Base-by-base conservation (phyloP, 2,113 vertebrate genomes). In the Epinephelus cyanopodus region DNA sequence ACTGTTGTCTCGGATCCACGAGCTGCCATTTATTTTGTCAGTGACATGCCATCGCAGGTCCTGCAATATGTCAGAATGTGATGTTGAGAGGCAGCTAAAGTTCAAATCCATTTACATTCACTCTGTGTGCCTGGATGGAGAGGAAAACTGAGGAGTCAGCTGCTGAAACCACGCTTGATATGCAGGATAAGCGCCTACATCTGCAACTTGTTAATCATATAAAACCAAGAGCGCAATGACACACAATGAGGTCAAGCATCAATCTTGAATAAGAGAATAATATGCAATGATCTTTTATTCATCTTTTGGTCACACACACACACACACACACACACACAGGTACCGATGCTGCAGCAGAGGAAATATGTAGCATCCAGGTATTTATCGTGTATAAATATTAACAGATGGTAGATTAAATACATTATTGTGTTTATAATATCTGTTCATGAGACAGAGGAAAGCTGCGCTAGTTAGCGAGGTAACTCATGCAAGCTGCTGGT, bases 101-200 rank as follows among this genome's bases (percentile, higher is more conserved):
- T 86, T 89, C 81, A 88, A 48, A 83, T 60, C 74, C 74, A 93
- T 94, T 94, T 90, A 90, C 68, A 94, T 94, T 94, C 92, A 88
- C 76, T 53, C 3, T 17, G 66, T 84, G 91, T 80, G 81, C 57
- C 63, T 45, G 84, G 39, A 71, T 52, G 65, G 74, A 72, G 70
- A 62, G 53, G 67, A 85, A 81, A 94, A 91, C 23, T 85, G 89
- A 91, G 52, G 86, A 91, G 92, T 94, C 93, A 93, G 93, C 92
- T 90, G 76, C 86, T 74, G 83, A 70, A 74, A 78, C 53, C 47
- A 13, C 21, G 74, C 71, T 92, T 91, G 74, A 91, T 88, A 91
- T 92, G 89, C 92, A 87, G 75, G 90, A 80, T 81, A 89, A 85
- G 73, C 45, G 58, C 76, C 85, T 81, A 63, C 90, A 92, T 89